Evolutionary conservation across 2,113 vertebrate genomes (phyloP).

Genomic region (Gopherus flavomarginatus): DNA sequence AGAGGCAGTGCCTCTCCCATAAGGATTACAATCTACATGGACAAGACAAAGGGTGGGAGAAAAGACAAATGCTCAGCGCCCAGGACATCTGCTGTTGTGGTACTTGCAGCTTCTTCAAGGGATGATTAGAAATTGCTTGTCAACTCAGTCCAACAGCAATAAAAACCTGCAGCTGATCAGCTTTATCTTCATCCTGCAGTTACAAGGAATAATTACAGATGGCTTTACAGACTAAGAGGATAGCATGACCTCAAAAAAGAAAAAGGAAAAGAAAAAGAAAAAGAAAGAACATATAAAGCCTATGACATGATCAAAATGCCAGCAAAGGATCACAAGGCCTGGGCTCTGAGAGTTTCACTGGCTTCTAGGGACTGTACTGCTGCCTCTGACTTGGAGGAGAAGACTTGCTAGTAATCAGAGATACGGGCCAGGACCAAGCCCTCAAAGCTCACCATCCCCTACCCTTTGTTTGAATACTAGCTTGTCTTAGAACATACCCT

Average conservation of each 20-base stretch:
- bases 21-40: not conserved
- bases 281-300: not conserved
- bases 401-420: not conserved
- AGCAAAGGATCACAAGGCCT: not conserved
- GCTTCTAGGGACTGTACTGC: not conserved
- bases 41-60: not conserved
- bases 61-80: not conserved
- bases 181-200: not conserved
- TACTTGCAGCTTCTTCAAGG: not conserved
- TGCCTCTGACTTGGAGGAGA: not conserved
- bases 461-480: not conserved
- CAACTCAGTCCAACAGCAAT: accelerated
- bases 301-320: accelerated
- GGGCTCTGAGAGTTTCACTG: not conserved
- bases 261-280: not conserved
- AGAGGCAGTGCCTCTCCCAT: not conserved
- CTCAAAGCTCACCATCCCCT: not conserved
- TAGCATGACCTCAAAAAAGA: not conserved
- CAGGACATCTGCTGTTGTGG: not conserved
- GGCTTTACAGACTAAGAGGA: not conserved
- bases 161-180: not conserved
- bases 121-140: not conserved
- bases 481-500: not conserved
- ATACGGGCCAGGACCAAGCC: not conserved
- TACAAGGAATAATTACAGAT: not conserved